Evolutionary conservation across 1,140 invertebrate genomes (phyloP).

Genomic region (Aphaenogaster ashmeadi): DNA sequence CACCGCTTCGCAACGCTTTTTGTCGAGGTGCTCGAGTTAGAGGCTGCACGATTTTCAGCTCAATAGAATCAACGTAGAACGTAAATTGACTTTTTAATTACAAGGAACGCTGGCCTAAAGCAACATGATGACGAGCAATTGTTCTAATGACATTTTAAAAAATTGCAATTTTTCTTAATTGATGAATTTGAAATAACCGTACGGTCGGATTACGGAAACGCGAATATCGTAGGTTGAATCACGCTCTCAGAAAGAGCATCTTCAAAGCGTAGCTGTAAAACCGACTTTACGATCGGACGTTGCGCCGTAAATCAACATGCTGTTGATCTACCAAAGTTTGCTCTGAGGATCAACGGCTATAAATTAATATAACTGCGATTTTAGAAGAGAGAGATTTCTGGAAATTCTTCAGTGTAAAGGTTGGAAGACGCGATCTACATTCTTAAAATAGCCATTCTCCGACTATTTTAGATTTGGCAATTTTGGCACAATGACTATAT

Average conservation of each 20-base stretch:
- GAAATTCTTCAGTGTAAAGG: background rate
- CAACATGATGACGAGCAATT: background rate
- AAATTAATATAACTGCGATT: conserved; percentile 17
- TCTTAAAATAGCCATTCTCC: background rate
- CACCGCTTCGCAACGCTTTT: conserved; percentile 31
- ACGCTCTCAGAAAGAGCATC: background rate
- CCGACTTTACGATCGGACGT: background rate
- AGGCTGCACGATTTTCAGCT: background rate
- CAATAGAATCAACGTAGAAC: background rate
- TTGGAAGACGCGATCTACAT: background rate
- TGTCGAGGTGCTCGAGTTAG: conserved; percentile 8
- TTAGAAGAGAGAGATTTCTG: conserved; percentile 7
- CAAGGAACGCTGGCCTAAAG: too few relatives aligned
- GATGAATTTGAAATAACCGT: background rate
- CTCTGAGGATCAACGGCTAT: background rate
- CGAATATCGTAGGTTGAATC: background rate
- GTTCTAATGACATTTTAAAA: background rate
- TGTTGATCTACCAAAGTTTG: conserved; percentile 23
- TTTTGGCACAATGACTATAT: background rate
- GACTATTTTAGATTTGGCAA: background rate
- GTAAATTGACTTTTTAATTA: background rate
- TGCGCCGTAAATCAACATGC: conserved; percentile 16
- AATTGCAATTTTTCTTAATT: background rate
- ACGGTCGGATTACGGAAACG: background rate
- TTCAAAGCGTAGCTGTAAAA: conserved; percentile 19